Base-by-base conservation (phyloP, 2,888 invertebrate species). In the Apantesis nais region DNA sequence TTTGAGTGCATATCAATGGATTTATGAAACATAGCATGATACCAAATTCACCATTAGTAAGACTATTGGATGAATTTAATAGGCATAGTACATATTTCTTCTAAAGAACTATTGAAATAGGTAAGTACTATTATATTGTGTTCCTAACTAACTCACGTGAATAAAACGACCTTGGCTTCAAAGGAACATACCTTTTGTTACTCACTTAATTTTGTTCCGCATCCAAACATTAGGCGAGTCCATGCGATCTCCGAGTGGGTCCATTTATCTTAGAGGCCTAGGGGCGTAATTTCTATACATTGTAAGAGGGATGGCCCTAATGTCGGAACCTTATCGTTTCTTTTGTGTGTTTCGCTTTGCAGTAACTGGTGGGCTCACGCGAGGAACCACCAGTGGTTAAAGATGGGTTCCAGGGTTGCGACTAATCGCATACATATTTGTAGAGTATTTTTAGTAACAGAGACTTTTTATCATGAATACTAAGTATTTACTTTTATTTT, bases 271-370 rank as follows among this genome's bases (percentile, higher is more conserved):
- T 77, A 70, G 76, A 78, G 75, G 77, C 74, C 79, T 76, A 75
- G 81, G 81, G 85, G 84, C 85, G 85, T 88, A 89, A 89, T 89
- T 87, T 85, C 84, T 86, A 79, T 88, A 87, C 88, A 85, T 87
- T 85, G 87, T 82, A 74, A 78, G 81, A 82, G 85, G 83, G 86
- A 85, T 87, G 83, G 77, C 81, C 75, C 82, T 89, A 89, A 89
- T 87, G 88, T 80, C 72, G 76, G 80, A 78, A 78, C 83, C 86
- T 88, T 88, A 88, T 88, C 85, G 87, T 82, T 89, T 86, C 89
- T 89, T 89, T 90, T 90, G 90, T 90, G 85, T 82, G 80, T 85
- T 83, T 85, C 88, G 86, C 85, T 87, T 86, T 82, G 80, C 83
- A 75, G 80, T 84, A 84, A 84, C 83, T 83, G 80, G 84, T 82